These are phyloP conservation scores for Venusia cambrica DNA, from an alignment of 2,888 invertebrate genomes.

Conservation along the genomic window DNA sequence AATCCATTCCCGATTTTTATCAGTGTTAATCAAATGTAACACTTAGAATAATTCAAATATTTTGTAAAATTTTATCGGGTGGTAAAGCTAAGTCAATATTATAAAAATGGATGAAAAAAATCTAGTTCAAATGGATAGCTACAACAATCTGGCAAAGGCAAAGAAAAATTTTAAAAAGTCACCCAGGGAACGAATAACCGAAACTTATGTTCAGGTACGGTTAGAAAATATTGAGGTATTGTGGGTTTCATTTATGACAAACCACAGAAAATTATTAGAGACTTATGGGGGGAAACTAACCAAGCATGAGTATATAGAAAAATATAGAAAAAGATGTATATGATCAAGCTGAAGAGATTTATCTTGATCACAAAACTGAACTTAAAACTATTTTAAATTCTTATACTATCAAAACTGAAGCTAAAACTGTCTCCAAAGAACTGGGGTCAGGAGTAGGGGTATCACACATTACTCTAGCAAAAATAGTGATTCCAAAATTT, in stretches of 20 bases:
- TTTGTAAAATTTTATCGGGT: no score
- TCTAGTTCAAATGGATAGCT: conserved; percentile 1
- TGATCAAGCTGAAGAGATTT: neutral
- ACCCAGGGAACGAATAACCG: conserved; percentile 2
- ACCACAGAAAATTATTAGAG: conserved; percentile 1
- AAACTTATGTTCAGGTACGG: conserved; percentile 1
- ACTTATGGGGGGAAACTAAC: neutral
- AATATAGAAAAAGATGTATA: neutral
- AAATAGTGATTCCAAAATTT: conserved; percentile 4
- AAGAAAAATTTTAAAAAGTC: conserved; percentile 9
- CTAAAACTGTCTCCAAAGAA: neutral
- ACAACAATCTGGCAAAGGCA: conserved; percentile 9
- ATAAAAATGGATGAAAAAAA: conserved; percentile 2
- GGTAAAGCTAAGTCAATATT: no score
- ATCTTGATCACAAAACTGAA: conserved; percentile 1
- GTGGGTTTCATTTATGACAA: neutral
- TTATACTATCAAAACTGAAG: neutral
- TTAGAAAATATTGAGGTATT: conserved; percentile 7
- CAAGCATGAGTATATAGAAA: neutral
- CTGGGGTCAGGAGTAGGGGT: neutral
- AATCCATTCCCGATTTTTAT: no score
- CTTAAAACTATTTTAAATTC: neutral
- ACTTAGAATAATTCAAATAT: no score
- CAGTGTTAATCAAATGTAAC: no score
- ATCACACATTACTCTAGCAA: neutral